Base-by-base conservation (phyloP, 92 coral and sea anemone species). In the Chrysogorgia sp. region DNA sequence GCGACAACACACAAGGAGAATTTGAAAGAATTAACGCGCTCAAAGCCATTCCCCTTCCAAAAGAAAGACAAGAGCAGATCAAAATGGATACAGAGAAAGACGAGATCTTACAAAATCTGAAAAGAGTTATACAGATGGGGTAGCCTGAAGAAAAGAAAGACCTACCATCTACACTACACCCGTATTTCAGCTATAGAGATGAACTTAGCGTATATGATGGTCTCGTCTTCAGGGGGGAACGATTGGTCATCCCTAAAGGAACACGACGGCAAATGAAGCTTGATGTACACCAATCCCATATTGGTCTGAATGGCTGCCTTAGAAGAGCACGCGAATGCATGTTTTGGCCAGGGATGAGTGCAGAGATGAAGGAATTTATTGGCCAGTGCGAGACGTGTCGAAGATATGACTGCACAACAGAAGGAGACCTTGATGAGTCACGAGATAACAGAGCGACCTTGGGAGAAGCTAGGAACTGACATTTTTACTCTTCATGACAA, bases 121-220 rank as follows among this genome's bases (percentile, higher is more conserved):
- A 72, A 24, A 49, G 70, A 28, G 83, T 71, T 6, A 88, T 88
- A 40, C 89, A 21, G 47, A 58, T 2, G 30, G 82, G 88, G 13
- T 88, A 86, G 86, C 89, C 92, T 15, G 86, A 68, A 15, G 85
- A 81, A 5, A 85, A 80, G 75, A 0, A 47, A 8, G 41, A 63
- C 19, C 72, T 76, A 7, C 86, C 86, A 34, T 70, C 89, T 4
- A 58, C 40, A 4, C 62, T 84, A 0, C 26, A 37, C 19, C 82
- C 86, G 21, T 77, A 77, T 40, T 74, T 25, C 59, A 74, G 66
- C 80, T 37, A n/a, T n/a, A n/a, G n/a, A n/a, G n/a, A n/a, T n/a
- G n/a, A n/a, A n/a, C n/a, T n/a, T n/a, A n/a, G n/a, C n/a, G n/a
- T n/a, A n/a, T n/a, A n/a, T n/a, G n/a, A n/a, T n/a, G n/a, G n/a